phyloP scores from a whole-genome alignment of 1,140 invertebrate species.

The Chironomus tepperi region DNA sequence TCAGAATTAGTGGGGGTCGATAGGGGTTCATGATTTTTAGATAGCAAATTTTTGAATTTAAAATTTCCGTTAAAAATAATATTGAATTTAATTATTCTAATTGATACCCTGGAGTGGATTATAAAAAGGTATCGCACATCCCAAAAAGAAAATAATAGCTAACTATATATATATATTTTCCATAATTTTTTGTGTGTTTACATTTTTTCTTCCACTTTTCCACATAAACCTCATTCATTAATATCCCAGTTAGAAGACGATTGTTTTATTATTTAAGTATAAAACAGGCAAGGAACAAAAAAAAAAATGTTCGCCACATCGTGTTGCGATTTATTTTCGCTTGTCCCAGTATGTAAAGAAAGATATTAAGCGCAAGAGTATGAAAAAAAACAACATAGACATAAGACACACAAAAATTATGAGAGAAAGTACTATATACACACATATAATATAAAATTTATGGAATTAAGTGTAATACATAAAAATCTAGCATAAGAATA shows the following conservation, averaged over 20 bases:
- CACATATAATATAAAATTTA: not conserved
- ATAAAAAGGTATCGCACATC: too few species aligned
- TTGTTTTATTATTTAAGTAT: not conserved
- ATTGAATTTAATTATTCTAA: too few species aligned
- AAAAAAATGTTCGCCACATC: not conserved
- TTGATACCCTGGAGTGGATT: too few species aligned
- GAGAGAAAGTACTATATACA: conserved; percentile 4
- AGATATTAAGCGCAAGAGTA: conserved; percentile 8
- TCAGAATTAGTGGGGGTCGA: too few species aligned
- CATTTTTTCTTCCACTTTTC: conserved; percentile 1
- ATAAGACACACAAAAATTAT: conserved; percentile 3
- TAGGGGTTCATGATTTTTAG: too few species aligned
- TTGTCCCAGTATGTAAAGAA: conserved; percentile 4
- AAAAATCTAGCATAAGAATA: not conserved
- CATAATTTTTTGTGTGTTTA: not conserved
- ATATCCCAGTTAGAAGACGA: not conserved
- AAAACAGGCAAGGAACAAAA: too few species aligned
- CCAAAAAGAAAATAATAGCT: not conserved
- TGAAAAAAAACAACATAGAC: not conserved
- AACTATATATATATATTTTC: not conserved
- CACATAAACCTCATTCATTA: not conserved
- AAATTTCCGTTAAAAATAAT: too few species aligned
- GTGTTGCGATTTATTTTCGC: not conserved
- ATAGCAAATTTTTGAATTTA: too few species aligned
- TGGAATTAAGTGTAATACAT: not conserved